phyloP scores from a whole-genome alignment of 2,113 vertebrate genomes.

The Dicerorhinus sumatrensis region DNA sequence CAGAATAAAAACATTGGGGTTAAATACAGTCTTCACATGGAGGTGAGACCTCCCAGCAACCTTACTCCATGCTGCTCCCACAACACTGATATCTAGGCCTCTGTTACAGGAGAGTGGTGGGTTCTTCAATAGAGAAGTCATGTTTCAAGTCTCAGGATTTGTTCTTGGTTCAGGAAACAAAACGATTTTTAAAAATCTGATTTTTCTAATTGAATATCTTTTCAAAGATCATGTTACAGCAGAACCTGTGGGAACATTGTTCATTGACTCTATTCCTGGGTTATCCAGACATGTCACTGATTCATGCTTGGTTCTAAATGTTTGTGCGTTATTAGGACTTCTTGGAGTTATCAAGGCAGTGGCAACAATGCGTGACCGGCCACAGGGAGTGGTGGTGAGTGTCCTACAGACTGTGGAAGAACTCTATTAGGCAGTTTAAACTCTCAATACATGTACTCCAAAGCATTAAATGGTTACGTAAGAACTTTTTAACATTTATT shows the following conservation, averaged over 20 bases:
- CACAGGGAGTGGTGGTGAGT: background rate
- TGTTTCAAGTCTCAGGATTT: background rate
- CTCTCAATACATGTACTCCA: background rate
- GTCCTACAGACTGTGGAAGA: background rate
- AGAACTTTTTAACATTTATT: background rate
- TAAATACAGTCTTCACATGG: background rate
- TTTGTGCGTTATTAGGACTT: background rate
- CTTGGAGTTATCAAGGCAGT: background rate
- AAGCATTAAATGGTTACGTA: background rate
- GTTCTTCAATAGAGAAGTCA: background rate
- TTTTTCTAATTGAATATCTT: background rate
- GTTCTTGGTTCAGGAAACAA: background rate
- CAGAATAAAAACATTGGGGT: background rate
- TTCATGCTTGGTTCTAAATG: background rate
- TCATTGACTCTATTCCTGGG: background rate
- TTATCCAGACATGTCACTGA: background rate
- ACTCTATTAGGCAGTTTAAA: background rate
- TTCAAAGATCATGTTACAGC: background rate
- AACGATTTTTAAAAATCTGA: background rate
- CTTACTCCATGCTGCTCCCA: background rate
- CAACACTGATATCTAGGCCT: background rate
- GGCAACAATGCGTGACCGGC: accelerated
- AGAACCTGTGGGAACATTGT: background rate
- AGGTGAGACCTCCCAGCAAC: background rate
- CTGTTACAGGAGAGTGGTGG: background rate